These are phyloP conservation scores for Nyctibius grandis DNA, from an alignment of 2,797 vertebrate genomes.

Conservation along the genomic window DNA sequence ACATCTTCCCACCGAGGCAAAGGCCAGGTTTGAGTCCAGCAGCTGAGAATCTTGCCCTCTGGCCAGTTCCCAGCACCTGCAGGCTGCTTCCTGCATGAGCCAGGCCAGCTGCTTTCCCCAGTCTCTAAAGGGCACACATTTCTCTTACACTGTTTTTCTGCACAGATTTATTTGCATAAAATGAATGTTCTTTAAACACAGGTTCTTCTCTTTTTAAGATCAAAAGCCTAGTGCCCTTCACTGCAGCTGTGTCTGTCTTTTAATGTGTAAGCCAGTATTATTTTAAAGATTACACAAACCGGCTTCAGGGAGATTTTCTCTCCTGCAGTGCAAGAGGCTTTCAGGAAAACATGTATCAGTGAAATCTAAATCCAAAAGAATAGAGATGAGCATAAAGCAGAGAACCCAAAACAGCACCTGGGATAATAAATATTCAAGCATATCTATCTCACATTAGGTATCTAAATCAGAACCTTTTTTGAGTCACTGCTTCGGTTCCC, in stretches of 20 bases:
- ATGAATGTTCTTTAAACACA: not conserved
- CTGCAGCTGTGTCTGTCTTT: slow-evolving; percentile 7
- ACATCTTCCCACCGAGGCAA: not conserved
- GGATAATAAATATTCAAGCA: not conserved
- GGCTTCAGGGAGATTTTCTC: not conserved
- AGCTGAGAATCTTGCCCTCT: not conserved
- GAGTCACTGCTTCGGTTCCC: not conserved
- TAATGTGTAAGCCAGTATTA: not conserved
- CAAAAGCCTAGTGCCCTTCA: not conserved
- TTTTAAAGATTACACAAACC: not conserved
- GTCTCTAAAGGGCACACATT: not conserved
- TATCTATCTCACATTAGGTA: not conserved
- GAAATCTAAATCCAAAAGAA: not conserved
- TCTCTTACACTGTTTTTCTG: not conserved
- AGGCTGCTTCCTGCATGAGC: not conserved
- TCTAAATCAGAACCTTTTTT: not conserved
- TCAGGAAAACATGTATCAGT: not conserved
- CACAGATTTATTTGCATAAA: slow-evolving; percentile 11
- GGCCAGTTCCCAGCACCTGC: not conserved
- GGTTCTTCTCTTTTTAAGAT: not conserved
- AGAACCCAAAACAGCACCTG: not conserved
- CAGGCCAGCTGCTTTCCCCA: not conserved
- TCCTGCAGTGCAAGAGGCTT: not conserved
- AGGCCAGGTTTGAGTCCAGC: not conserved
- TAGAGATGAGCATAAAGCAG: not conserved